Evolutionary conservation across 2,888 invertebrate species (phyloP), one percentile per base, ranked within the genome.

Genomic region (Apodemia hepburni): DNA sequence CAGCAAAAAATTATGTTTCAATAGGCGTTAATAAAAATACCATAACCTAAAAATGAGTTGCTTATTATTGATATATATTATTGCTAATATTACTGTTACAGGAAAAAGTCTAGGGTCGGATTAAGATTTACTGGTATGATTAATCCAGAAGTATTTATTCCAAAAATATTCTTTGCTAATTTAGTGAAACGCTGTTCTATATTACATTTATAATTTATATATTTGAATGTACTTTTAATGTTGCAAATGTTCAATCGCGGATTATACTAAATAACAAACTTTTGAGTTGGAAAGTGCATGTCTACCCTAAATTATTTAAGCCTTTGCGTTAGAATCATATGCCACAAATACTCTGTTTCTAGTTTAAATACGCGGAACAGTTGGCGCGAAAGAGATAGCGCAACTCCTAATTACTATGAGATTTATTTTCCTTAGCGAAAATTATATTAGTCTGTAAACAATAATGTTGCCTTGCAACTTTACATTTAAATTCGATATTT

Each of bases 331-430:
- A 47, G 66, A 67, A 64, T 65, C 65, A 64, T 60, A 47, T 66
- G 61, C 68, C 74, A 65, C 64, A 73, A 74, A 71, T 70, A 67
- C 61, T 67, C 71, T 69, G 66, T 74, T 60, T 62, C 69, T 59
- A 49, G 58, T 67, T 54, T 58, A 65, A 65, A 67, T 64, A 27
- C 27, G 15, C 54, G 7, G 6, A 63, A 54, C 61, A 64, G 59
- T 58, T 57, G 62, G 64, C 61, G 60, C 62, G 58, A 57, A 68
- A 59, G 54, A 54, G 54, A 54, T 54, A 18, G 54, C 11, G 12
- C 27, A 27, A 22, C 15, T 22, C 2, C 15, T 22, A 45, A 45
- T 45, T 45, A 54, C 27, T 12, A 38, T 12, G 12, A 27, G 54
- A 27, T 54, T 54, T 54, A 27, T 27, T 54, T 54, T 27, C 54